phyloP scores from a whole-genome alignment of 2,888 invertebrate species.

The Nasonovia ribisnigri region DNA sequence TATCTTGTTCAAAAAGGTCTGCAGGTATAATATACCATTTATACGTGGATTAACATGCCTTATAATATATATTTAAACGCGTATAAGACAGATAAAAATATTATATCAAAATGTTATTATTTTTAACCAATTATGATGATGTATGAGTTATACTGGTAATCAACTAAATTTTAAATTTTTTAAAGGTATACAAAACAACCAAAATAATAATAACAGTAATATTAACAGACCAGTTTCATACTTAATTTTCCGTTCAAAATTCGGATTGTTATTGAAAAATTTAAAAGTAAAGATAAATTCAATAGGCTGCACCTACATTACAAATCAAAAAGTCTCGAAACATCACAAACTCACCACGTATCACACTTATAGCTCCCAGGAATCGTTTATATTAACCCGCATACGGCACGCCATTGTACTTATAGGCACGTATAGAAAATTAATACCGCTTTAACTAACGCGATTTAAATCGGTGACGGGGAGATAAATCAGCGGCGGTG shows the following conservation, averaged over 20 bases:
- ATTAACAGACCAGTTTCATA: neutral
- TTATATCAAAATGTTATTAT: neutral
- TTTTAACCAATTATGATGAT: neutral
- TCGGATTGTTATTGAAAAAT: neutral
- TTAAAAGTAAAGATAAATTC: neutral
- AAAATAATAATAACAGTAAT: neutral
- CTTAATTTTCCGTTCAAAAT: neutral
- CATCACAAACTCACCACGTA: neutral
- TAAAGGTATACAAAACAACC: neutral
- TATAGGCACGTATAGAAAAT: neutral
- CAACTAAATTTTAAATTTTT: neutral
- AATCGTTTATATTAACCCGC: neutral
- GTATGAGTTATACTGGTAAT: neutral
- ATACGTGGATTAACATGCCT: neutral
- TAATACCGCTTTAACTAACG: neutral
- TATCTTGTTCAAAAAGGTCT: neutral
- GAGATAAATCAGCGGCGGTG: neutral
- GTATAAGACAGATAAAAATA: neutral
- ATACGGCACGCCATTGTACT: neutral
- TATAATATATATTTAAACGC: neutral
- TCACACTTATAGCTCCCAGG: neutral
- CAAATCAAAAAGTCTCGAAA: neutral
- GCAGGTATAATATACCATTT: neutral
- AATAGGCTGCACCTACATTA: neutral
- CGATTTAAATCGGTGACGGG: neutral